These are phyloP conservation scores for cattle (Bos taurus) DNA, from an alignment of 2,113 vertebrate species.

Conservation along the genomic window DNA sequence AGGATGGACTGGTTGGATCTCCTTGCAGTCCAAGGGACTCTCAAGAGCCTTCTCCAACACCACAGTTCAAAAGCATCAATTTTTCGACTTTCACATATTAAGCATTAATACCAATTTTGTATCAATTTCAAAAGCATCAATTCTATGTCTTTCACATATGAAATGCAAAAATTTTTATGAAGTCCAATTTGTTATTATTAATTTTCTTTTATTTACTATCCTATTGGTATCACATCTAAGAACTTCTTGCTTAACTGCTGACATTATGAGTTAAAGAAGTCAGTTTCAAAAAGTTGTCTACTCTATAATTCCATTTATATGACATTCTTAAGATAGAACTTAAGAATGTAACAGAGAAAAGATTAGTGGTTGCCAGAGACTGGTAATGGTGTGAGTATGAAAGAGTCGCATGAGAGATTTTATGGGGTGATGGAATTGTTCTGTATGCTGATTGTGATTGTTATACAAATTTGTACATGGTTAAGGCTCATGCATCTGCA, in stretches of 20 bases:
- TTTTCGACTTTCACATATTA: not conserved
- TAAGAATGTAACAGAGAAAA: not conserved
- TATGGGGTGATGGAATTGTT: not conserved
- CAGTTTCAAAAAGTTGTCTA: not conserved
- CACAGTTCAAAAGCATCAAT: not conserved
- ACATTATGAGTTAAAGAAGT: not conserved
- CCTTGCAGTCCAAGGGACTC: not conserved
- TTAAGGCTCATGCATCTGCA: not conserved
- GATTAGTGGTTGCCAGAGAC: not conserved
- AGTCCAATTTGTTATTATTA: not conserved
- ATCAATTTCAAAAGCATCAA: not conserved
- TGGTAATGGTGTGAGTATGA: not conserved
- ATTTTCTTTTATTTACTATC: not conserved
- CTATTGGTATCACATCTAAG: not conserved
- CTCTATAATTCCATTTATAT: not conserved
- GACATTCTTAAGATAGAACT: not conserved
- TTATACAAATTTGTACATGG: not conserved
- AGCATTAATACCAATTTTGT: not conserved
- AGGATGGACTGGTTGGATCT: not conserved
- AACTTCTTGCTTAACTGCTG: not conserved
- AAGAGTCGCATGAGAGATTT: not conserved
- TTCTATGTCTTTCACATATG: not conserved
- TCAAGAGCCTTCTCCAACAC: not conserved
- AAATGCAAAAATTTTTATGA: not conserved
- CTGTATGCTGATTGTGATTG: not conserved